Evolutionary conservation across 2,797 vertebrate genomes (phyloP).

Genomic region (Menidia menidia): DNA sequence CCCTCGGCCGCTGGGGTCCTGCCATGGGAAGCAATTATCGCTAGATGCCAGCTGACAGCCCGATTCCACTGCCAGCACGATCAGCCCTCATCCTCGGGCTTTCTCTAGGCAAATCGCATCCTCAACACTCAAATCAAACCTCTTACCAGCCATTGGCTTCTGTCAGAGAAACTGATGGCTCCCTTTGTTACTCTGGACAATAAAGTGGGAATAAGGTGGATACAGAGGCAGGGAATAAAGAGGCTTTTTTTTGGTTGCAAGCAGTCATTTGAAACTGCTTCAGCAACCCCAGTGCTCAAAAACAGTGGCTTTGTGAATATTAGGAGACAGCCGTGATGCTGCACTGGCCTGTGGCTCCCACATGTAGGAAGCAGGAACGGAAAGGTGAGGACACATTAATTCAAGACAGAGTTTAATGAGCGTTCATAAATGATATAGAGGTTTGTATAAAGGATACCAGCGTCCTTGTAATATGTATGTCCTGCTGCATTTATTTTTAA

Average conservation of each 20-base stretch:
- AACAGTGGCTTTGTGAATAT: slow-evolving; percentile 23
- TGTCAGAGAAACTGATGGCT: slow-evolving; percentile 93
- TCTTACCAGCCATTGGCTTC: slow-evolving; percentile 93
- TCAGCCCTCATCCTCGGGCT: slow-evolving; percentile 93
- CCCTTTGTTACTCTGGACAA: slow-evolving; percentile 90
- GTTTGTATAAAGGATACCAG: not conserved
- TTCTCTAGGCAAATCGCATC: slow-evolving; percentile 98
- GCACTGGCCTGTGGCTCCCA: slow-evolving; percentile 11
- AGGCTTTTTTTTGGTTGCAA: slow-evolving; percentile 55
- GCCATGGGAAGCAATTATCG: slow-evolving; percentile 99
- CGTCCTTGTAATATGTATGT: slow-evolving; percentile 7
- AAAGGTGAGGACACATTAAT: slow-evolving; percentile 16
- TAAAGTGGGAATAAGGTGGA: slow-evolving; percentile 85
- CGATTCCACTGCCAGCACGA: slow-evolving; percentile 90
- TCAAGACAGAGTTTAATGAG: slow-evolving; percentile 24
- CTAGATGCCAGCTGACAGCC: slow-evolving; percentile 98
- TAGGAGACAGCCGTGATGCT: slow-evolving; percentile 7
- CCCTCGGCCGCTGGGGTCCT: slow-evolving; percentile 89
- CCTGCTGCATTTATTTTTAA: slow-evolving; percentile 12
- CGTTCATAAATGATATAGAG: slow-evolving; percentile 21
- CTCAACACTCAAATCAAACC: slow-evolving; percentile 94
- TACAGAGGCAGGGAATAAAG: slow-evolving; percentile 75
- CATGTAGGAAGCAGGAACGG: slow-evolving; percentile 4
- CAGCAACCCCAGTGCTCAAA: slow-evolving; percentile 13
- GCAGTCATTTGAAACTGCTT: slow-evolving; percentile 48